phyloP scores from a whole-genome alignment of 2,113 vertebrate species.

The Solenodon paradoxus region DNA sequence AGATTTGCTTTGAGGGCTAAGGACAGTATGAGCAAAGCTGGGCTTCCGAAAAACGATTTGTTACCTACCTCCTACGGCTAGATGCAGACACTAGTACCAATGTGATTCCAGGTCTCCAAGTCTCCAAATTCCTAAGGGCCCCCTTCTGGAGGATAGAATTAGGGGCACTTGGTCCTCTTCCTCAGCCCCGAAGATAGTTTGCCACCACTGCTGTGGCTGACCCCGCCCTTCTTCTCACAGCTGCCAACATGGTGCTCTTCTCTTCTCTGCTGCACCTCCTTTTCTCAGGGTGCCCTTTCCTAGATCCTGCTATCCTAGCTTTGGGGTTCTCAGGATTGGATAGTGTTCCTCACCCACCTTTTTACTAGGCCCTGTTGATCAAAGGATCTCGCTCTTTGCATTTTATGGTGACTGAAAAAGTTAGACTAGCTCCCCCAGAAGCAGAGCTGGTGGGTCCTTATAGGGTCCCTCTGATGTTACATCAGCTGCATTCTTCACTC shows the following conservation, averaged over 20 bases:
- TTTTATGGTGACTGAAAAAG: neutral
- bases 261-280: neutral
- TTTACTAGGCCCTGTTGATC: neutral
- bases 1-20: neutral
- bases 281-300: neutral
- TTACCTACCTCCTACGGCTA: neutral
- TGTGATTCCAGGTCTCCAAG: neutral
- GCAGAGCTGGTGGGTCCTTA: neutral
- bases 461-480: neutral
- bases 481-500: neutral
- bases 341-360: neutral
- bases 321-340: neutral
- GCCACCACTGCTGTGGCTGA: neutral
- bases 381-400: neutral
- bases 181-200: too few relatives aligned
- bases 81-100: neutral
- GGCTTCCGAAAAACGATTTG: neutral
- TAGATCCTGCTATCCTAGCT: rapidly evolving
- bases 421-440: neutral
- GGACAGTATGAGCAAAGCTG: neutral
- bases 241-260: rapidly evolving
- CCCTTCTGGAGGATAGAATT: neutral
- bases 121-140: neutral
- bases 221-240: neutral
- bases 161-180: neutral